Percentiles rank a stretch among this genome's conserved stretches.
Conservation (phyloP, 2,888 invertebrate genomes). For the Protula sp. region DNA sequence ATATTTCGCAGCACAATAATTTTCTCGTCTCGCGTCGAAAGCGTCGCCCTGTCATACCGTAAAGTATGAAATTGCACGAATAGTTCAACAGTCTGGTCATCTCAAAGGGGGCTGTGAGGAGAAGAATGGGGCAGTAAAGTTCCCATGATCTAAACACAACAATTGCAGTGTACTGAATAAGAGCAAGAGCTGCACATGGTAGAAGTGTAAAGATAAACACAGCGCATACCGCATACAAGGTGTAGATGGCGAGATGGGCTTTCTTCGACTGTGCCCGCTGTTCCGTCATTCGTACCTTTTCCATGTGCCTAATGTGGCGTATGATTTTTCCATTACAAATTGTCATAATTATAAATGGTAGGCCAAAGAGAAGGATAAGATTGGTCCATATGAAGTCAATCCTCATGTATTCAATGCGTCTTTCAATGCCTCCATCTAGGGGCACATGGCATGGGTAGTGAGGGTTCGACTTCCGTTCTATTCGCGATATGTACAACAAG, state of each 20-base stretch:
- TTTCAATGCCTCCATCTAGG: background rate
- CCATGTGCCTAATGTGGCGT: conserved; percentile 17
- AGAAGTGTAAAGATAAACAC: conserved; percentile 15
- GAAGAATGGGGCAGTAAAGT: conserved; percentile 6
- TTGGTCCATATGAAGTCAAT: conserved; percentile 13
- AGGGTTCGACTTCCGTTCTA: background rate
- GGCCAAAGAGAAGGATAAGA: conserved; percentile 10
- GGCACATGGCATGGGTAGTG: conserved; percentile 12
- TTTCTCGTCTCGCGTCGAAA: conserved; percentile 11
- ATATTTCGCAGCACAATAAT: conserved; percentile 5
- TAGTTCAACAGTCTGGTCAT: conserved; percentile 19
- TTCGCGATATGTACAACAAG: background rate
- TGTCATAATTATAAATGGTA: conserved; percentile 15
- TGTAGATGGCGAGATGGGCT: conserved; percentile 13
- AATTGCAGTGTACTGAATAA: conserved; percentile 1
- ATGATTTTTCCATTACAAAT: conserved; percentile 16
- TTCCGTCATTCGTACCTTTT: background rate
- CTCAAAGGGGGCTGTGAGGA: conserved; percentile 10
- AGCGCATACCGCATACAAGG: conserved; percentile 13
- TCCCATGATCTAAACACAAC: background rate
- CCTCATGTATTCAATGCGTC: conserved; percentile 9
- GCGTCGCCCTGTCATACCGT: conserved; percentile 17
- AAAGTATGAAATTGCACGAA: conserved; percentile 16
- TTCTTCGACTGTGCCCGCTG: background rate
- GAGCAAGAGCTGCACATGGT: conserved; percentile 12